Evolutionary conservation across 2,113 vertebrate genomes (phyloP), one percentile per base, ranked within the genome.

Genomic region (Synodontis membranacea): DNA sequence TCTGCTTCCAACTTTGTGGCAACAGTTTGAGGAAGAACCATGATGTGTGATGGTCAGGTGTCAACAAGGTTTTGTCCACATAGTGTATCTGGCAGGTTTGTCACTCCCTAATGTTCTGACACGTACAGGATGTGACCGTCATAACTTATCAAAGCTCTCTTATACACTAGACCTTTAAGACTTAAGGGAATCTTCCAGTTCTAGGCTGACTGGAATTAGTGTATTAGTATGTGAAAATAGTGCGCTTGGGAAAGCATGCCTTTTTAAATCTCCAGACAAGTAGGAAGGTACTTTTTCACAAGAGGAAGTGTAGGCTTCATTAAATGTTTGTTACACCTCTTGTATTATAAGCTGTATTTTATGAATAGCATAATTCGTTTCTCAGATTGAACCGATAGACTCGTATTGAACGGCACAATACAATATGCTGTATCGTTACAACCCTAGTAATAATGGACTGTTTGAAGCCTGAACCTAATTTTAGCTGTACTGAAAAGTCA

Each of bases 381-480:
- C 25, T 3, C 68, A 72, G 50, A 37, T 37, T 54, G 31, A 56
- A 39, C 3, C 2, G 78, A 37, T 19, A 39, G 50, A 0, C 34
- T 28, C 10, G 28, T 42, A 80, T 56, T 6, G 37, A 42, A 80
- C 23, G 5, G 5, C 28, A 58, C 78, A 58, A 42, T 42, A 39
- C 0, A 2, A 28, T 80, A 28, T 80, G 52, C 52, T 42, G 78
- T 28, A 58, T 42, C 11, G 12, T 58, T 58, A 80, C 76, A 54
- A 37, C 23, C 5, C 34, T 25, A 17, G 7, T 84, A 87, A 86
- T 88, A 83, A 87, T 48, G 50, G 74, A 44, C 82, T 76, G 48
- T 76, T 87, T 64, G 50, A 48, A 84, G 75, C 87, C 64, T 19
- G 37, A 60, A 72, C n/a, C 85, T 88, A 88, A 87, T 89, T 91